Base-by-base conservation (phyloP, 2,113 vertebrate species). In the Coptodon rendalli region DNA sequence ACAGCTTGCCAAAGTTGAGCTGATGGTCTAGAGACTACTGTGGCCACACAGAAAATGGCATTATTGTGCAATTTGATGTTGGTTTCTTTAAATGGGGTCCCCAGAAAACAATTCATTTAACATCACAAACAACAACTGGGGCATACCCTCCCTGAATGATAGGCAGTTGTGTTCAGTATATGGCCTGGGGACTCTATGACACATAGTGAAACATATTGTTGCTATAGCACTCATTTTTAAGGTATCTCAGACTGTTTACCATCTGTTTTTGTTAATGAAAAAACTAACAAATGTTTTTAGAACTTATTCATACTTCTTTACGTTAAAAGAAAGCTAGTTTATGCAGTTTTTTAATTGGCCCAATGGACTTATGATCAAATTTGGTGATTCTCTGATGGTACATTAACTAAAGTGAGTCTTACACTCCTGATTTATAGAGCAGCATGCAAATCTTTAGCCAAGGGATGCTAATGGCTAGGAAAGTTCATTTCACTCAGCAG, bases 231-330 rank as follows among this genome's bases (percentile, higher is more conserved):
- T 36, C 0, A 63, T 63, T 63, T 63, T 63, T 19, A 36, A 66
- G 17, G 61, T 0, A 0, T 38, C 61, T 38, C 61, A 38, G 61
- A 5, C 4, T n/a, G 61, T 66, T 13, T 36, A 36, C 34, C 0
- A 0, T 66, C 61, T 38, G 0, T 22, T 66, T 38, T 38, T 13
- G 1, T 66, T 66, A 13, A 66, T 38, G 61, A 66, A 66, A 66
- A 0, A 66, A 66, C 34, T 22, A 66, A 5, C 19, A 22, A 5
- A 3, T 8, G 0, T 38, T 38, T 38, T 66, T 22, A 13, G 61
- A 66, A 66, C 6, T 7, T 8, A 38, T 22, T 66, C 34, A 66
- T 38, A 38, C 2, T 38, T 66, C 61, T 66, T 66, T n/a, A 66
- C 0, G 2, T 22, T 66, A 38, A 66, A 7, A 66, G 61, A 66